These are phyloP conservation scores for Hylomyscus alleni DNA, from an alignment of 2,797 vertebrate genomes.

Conservation along the genomic window DNA sequence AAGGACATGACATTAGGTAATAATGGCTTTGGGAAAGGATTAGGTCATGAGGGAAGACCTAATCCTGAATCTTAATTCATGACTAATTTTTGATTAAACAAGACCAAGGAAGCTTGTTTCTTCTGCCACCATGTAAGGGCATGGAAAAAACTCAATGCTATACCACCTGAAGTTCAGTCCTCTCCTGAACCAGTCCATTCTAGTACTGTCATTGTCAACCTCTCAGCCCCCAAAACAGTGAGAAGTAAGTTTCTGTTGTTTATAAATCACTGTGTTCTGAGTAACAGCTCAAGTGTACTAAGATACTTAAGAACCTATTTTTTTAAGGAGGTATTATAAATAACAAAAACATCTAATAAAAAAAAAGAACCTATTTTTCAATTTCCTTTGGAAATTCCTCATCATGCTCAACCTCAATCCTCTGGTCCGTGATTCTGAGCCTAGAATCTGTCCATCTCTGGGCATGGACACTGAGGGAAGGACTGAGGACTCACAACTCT, in stretches of 20 bases:
- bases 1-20: background rate
- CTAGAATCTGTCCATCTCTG: background rate
- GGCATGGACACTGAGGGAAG: background rate
- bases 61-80: background rate
- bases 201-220: background rate
- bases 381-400: slow-evolving; percentile 42
- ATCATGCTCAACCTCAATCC: background rate
- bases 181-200: background rate
- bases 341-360: no score
- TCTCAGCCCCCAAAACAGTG: background rate
- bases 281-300: no score
- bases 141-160: background rate
- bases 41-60: background rate
- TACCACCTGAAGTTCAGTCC: background rate
- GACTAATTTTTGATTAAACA: background rate
- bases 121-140: background rate
- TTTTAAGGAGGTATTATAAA: no score
- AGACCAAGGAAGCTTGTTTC: background rate
- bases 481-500: background rate
- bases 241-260: background rate
- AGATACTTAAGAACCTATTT: background rate
- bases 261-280: background rate
- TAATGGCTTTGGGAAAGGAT: background rate
- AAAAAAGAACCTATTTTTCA: no score
- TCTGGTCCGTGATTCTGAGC: background rate